Base-by-base conservation (phyloP, 1,140 invertebrate genomes). In the Argopecten irradians region DNA sequence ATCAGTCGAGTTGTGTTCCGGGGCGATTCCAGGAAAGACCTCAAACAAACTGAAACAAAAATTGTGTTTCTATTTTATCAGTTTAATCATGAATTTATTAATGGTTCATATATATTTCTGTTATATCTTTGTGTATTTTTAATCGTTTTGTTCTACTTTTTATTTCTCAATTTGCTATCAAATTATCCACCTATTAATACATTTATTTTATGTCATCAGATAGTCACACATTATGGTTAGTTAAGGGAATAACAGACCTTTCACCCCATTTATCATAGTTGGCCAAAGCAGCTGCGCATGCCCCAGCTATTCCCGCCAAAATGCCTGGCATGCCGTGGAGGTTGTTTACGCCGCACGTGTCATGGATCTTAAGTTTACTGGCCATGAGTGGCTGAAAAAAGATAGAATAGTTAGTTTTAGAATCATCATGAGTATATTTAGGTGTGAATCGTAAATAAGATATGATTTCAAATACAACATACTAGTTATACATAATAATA, bases 291-390 rank as follows among this genome's bases (percentile, higher is more conserved):
- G 98, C 97, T 93, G 97, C 97, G 22, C 98, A 93, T 0, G 97
- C 97, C 0, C 98, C 97, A 35, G 97, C 96, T 46, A 99, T 93
- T 71, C 97, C 98, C 7, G 97, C 98, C 28, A 98, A 95, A 2
- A 99, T 94, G 22, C 98, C 98, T 0, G 99, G 98, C 97, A 99
- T 98, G 0, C 98, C 99, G 93, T 99, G 98, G 14, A 99, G 96
- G 96, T 99, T 99, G 96, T 99, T 97, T 0, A 99, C 98, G 1
- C 99, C 99, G 94, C 98, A 99, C 0, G 98, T 99, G 95, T 99
- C 98, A 93, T 98, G 97, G 71, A 99, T 95, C 84, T 97, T 96
- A 5, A 98, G 93, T 84, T 96, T 97, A 46, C 96, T 96, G 82
- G 97, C 96, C 39, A 99, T 94, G 55, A 96, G 95, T 34, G 98